Percentiles rank a stretch among this genome's conserved stretches.
phyloP scores from a whole-genome alignment of 2,888 invertebrate genomes.

The Patella pellucida region DNA sequence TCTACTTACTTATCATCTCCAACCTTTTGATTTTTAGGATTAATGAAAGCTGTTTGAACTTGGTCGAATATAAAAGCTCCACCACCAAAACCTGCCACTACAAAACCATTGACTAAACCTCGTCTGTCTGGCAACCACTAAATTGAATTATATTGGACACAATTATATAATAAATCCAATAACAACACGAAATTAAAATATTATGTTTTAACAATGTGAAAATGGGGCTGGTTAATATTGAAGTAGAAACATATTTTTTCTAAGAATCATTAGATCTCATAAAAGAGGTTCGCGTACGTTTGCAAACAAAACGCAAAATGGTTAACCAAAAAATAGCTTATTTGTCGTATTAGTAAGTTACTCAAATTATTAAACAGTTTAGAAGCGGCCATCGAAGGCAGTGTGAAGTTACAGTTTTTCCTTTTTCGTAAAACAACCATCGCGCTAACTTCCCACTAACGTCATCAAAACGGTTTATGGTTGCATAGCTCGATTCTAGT shows the following conservation, averaged over 20 bases:
- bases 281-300: too few species aligned
- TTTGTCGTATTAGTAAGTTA: too few species aligned
- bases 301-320: too few species aligned
- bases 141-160: conserved; percentile 17
- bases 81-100: conserved; percentile 70
- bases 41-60: conserved; percentile 70
- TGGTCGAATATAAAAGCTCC: conserved; percentile 69
- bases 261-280: too few species aligned
- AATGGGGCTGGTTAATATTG: background rate
- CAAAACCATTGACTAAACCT: conserved; percentile 68
- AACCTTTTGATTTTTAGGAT: conserved; percentile 62
- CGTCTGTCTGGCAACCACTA: conserved; percentile 70
- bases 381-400: too few species aligned
- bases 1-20: conserved; percentile 29
- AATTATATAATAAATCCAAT: conserved; percentile 3
- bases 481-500: too few species aligned
- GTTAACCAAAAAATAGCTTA: too few species aligned
- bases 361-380: too few species aligned
- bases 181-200: background rate
- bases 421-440: too few species aligned
- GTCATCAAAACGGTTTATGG: too few species aligned
- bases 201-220: background rate
- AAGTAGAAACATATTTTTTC: background rate
- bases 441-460: too few species aligned
- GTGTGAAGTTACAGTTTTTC: too few species aligned